Base-by-base conservation (phyloP, 2,113 vertebrate species). In the Blennius ocellaris region DNA sequence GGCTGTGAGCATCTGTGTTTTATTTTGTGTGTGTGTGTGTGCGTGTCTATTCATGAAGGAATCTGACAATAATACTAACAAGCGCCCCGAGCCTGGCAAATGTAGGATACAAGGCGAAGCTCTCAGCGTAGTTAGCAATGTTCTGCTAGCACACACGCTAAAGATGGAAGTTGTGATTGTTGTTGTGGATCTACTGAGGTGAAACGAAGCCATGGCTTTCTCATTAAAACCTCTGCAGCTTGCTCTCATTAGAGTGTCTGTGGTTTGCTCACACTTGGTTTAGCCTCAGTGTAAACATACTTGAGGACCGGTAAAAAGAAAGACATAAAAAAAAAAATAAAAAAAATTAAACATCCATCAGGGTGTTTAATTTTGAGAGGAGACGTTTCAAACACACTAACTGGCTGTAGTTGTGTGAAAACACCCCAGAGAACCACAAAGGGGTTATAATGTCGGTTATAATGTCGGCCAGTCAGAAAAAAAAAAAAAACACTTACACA, bases 201-300 rank as follows among this genome's bases (percentile, higher is more conserved):
- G 60, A 82, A 57, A 59, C 45, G 4, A 11, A 40, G 68, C 50
- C 14, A 10, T 7, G 73, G 57, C 83, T 78, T 59, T 58, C 87
- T 85, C 87, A 86, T 87, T 88, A 88, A 89, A 88, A 62, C 54
- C 52, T 36, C 17, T 30, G 21, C 12, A 63, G 62, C 80, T 74
- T 67, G 21, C 59, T 73, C 80, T 81, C 71, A 81, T 82, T 80
- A 80, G 78, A 14, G 47, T 1, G 51, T 30, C 21, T 30, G 54
- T 1, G 48, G 51, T 16, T 67, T 52, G 61, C 56, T 45, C 65
- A 56, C 8, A 8, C 6, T 7, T 1, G 65, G 62, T 59, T 86
- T 47, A 37, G 76, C 54, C 43, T 57, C 59, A 38, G 21, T 30
- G 21, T 78, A 77, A 87, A 86, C 71, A 84, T 48, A 45, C 37